phyloP scores from a whole-genome alignment of 2,888 invertebrate species.

The Philonicus albiceps region DNA sequence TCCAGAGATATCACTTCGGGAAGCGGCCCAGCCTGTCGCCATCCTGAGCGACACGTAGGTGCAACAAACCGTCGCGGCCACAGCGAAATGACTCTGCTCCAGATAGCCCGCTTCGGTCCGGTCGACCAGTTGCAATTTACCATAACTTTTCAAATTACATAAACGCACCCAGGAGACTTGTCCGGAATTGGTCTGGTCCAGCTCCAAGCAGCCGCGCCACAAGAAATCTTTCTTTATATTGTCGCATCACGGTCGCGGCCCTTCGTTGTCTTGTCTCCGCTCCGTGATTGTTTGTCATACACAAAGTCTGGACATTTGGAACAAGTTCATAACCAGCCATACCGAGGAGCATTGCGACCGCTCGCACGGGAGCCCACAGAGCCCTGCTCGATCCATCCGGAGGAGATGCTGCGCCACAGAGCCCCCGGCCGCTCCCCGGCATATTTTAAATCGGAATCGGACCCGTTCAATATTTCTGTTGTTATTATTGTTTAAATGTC shows the following conservation, averaged over 20 bases:
- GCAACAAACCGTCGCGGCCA: background rate
- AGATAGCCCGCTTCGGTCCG: background rate
- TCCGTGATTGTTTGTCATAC: slow-evolving; percentile 41
- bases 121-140: background rate
- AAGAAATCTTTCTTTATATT: background rate
- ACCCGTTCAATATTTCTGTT: slow-evolving; percentile 36
- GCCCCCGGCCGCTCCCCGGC: background rate
- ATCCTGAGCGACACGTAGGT: background rate
- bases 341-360: slow-evolving; percentile 13
- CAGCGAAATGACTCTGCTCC: background rate
- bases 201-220: background rate
- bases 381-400: background rate
- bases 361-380: background rate
- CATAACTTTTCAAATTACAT: slow-evolving; percentile 36
- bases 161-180: slow-evolving; percentile 32
- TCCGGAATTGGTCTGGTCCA: background rate
- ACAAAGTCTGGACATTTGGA: slow-evolving; percentile 36
- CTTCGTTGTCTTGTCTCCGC: background rate
- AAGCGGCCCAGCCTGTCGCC: background rate
- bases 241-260: background rate
- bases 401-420: background rate
- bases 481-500: slow-evolving; percentile 37
- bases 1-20: background rate
- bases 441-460: slow-evolving; percentile 31
- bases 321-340: slow-evolving; percentile 43